phyloP scores from a whole-genome alignment of 2,113 vertebrate species.

The Psephotus haematonotus region DNA sequence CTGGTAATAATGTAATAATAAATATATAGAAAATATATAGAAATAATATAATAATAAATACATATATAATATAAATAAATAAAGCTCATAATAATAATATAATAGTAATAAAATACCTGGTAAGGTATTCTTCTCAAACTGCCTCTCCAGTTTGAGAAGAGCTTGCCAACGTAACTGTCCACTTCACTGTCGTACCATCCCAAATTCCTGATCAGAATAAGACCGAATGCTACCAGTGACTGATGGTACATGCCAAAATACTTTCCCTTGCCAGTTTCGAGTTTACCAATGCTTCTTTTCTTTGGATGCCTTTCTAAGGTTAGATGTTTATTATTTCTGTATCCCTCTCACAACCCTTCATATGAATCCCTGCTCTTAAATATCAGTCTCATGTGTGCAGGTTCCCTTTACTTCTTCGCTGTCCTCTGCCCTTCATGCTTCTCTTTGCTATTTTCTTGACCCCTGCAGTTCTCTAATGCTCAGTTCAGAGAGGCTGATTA shows the following conservation, averaged over 20 bases:
- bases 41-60: not conserved
- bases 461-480: not conserved
- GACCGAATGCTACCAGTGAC: not conserved
- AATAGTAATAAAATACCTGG: not conserved
- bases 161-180: not conserved
- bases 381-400: not conserved
- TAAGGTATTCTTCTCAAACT: not conserved
- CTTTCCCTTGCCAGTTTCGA: not conserved
- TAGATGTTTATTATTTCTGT: not conserved
- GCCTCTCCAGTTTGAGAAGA: not conserved
- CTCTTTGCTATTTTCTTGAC: not conserved
- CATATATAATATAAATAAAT: not conserved
- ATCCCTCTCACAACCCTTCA: accelerated
- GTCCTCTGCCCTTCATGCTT: not conserved
- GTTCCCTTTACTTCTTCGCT: not conserved
- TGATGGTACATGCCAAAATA: not conserved
- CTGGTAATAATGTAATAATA: not conserved
- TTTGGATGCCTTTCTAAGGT: not conserved
- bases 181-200: not conserved
- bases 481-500: not conserved
- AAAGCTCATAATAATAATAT: not conserved
- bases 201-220: not conserved
- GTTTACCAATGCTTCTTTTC: not conserved
- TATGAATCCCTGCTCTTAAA: not conserved
- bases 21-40: not conserved